Percentiles rank a stretch among this genome's conserved stretches.
phyloP scores from a whole-genome alignment of 2,797 vertebrate species.

The Phataginus tricuspis region DNA sequence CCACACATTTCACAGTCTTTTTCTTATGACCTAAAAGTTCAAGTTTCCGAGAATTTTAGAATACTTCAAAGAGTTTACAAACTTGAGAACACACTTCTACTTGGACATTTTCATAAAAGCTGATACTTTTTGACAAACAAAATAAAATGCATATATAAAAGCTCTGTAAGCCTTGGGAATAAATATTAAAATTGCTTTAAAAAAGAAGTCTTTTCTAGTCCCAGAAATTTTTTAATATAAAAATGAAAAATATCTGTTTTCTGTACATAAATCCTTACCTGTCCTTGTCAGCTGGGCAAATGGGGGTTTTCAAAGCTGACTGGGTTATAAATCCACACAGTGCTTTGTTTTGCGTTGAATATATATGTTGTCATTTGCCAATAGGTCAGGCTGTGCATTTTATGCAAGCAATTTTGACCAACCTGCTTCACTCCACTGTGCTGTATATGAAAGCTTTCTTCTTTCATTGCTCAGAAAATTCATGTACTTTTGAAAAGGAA shows the following conservation, averaged over 20 bases:
- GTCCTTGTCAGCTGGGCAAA: conserved; percentile 51
- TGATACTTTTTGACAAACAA: conserved; percentile 3
- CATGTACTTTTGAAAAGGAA: not conserved
- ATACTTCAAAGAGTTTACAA: conserved; percentile 26
- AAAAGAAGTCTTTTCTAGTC: conserved; percentile 34
- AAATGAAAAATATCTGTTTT: conserved; percentile 65
- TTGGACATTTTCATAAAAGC: conserved; percentile 44
- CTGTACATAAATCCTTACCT: conserved; percentile 62
- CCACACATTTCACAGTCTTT: not conserved
- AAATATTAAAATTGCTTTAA: conserved; percentile 54
- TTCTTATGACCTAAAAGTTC: not conserved
- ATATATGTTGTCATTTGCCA: conserved; percentile 21
- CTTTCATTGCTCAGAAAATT: conserved; percentile 36
- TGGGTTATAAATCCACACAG: conserved; percentile 46
- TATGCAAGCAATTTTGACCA: conserved; percentile 36
- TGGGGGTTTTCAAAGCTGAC: conserved; percentile 50
- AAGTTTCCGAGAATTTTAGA: not conserved
- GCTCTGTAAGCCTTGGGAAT: conserved; percentile 41
- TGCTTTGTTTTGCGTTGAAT: conserved; percentile 19
- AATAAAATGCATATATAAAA: conserved; percentile 54
- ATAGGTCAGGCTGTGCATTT: conserved; percentile 5
- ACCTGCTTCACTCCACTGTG: not conserved
- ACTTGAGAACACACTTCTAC: conserved; percentile 19
- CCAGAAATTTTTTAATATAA: conserved; percentile 44
- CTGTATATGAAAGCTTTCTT: not conserved